Evolutionary conservation across 2,113 vertebrate genomes (phyloP).

Genomic region (Callaeas wilsoni): DNA sequence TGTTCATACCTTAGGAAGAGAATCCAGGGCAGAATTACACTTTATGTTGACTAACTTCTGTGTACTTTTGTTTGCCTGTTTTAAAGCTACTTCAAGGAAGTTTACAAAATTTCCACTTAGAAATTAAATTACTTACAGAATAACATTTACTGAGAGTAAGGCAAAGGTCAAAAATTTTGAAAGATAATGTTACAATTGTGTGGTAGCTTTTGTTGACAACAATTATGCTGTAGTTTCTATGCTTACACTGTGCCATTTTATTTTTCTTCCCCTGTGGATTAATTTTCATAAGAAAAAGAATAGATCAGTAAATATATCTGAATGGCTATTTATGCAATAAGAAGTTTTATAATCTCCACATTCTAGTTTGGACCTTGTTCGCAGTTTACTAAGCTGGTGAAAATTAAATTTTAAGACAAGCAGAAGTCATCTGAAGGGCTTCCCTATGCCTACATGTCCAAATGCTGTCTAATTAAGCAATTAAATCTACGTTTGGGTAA

Average conservation of each 20-base stretch:
- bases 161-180: background rate
- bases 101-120: slow-evolving; percentile 10
- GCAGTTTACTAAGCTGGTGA: background rate
- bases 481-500: background rate
- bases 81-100: background rate
- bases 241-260: background rate
- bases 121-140: background rate
- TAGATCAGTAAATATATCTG: background rate
- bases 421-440: background rate
- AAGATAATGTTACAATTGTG: background rate
- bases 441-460: background rate
- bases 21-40: background rate
- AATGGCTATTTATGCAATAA: background rate
- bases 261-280: slow-evolving; percentile 27
- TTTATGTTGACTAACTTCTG: background rate
- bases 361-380: background rate
- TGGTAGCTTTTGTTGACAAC: slow-evolving; percentile 12
- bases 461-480: background rate
- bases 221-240: background rate
- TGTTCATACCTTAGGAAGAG: background rate
- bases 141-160: background rate
- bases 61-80: background rate
- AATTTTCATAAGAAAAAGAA: background rate
- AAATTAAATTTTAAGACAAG: background rate
- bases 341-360: background rate